A percentile compares a stretch with the other conserved stretches of the same genome.
phyloP scores from a whole-genome alignment of 2,113 vertebrate species.

The Nothobranchius kuhntae region DNA sequence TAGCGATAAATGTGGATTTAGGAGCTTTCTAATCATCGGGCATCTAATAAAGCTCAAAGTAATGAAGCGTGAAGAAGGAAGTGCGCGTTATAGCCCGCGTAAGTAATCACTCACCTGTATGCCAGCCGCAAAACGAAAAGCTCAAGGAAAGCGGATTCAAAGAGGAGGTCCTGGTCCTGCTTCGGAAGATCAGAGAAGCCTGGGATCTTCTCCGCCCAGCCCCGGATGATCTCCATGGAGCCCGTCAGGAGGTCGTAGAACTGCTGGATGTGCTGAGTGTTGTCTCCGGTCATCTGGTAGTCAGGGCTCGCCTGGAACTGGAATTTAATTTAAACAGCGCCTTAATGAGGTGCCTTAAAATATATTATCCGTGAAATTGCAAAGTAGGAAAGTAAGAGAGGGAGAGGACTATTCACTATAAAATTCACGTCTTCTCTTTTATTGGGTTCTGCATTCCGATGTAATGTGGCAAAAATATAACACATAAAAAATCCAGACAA shows the following conservation, averaged over 20 bases:
- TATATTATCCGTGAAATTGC: constrained; percentile 96
- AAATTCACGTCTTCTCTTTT: constrained; percentile 84
- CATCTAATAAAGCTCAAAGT: constrained; percentile 85
- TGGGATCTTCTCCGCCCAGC: constrained; percentile 97
- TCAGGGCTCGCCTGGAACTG: constrained; percentile 99
- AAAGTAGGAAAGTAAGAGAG: constrained; percentile 44
- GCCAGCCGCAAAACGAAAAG: constrained; percentile 95
- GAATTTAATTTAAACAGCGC: constrained; percentile 86
- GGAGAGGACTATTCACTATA: constrained; percentile 77
- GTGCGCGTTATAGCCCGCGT: constrained; percentile 46
- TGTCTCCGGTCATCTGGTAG: constrained; percentile 97
- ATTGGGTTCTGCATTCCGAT: constrained; percentile 83
- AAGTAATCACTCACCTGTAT: constrained; percentile 85
- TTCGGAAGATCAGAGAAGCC: constrained; percentile 92
- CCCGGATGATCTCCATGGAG: constrained; percentile 99
- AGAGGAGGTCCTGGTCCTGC: constrained; percentile 95
- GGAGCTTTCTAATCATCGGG: constrained; percentile 85
- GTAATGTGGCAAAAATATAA: constrained; percentile 83
- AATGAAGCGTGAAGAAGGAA: constrained; percentile 81
- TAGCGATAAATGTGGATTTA: constrained; percentile 86
- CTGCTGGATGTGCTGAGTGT: constrained; percentile 99
- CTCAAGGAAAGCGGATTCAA: constrained; percentile 97
- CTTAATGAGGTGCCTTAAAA: constrained; percentile 93
- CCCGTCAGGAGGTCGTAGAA: constrained; percentile 99
- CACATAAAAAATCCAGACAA: constrained; percentile 66